Percentiles rank a stretch among this genome's conserved stretches.
These are phyloP conservation scores for Timema cristinae DNA, from an alignment of 2,888 invertebrate genomes.

Conservation along the genomic window DNA sequence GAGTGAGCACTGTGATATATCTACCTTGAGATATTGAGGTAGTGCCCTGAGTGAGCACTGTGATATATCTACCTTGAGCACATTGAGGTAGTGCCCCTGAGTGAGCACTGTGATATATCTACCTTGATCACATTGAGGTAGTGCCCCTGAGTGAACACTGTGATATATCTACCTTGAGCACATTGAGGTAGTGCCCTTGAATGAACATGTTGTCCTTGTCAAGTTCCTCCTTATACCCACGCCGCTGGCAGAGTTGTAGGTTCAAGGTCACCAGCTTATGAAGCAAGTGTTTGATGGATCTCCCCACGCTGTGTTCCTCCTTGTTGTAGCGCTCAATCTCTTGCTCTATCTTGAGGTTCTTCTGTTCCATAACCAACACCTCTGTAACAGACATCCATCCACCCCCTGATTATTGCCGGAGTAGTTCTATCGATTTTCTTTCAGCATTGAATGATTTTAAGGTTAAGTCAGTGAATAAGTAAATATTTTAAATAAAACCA, in stretches of 20 bases:
- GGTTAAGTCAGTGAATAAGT: constrained; percentile 12
- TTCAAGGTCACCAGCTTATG: constrained; percentile 57
- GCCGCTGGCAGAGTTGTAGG: constrained; percentile 54
- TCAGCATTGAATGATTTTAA: too few species aligned
- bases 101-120: too few species aligned
- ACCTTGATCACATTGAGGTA: too few species aligned
- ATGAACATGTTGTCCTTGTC: constrained; percentile 54
- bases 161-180: constrained; percentile 50
- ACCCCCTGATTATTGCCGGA: too few species aligned
- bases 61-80: too few species aligned
- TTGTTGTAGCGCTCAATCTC: constrained; percentile 56
- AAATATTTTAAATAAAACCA: too few species aligned
- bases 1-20: too few species aligned
- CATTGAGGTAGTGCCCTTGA: constrained; percentile 50
- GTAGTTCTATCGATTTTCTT: too few species aligned
- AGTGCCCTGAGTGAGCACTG: too few species aligned
- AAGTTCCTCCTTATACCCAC: constrained; percentile 50
- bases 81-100: too few species aligned
- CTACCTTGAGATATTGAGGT: too few species aligned
- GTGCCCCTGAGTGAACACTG: too few species aligned
- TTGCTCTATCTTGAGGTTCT: constrained; percentile 63
- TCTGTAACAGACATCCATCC: constrained; percentile 39
- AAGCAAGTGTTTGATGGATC: constrained; percentile 57
- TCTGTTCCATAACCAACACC: constrained; percentile 65
- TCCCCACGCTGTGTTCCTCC: constrained; percentile 55